phyloP scores from a whole-genome alignment of 2,888 invertebrate species.

The Chrysolina americana region DNA sequence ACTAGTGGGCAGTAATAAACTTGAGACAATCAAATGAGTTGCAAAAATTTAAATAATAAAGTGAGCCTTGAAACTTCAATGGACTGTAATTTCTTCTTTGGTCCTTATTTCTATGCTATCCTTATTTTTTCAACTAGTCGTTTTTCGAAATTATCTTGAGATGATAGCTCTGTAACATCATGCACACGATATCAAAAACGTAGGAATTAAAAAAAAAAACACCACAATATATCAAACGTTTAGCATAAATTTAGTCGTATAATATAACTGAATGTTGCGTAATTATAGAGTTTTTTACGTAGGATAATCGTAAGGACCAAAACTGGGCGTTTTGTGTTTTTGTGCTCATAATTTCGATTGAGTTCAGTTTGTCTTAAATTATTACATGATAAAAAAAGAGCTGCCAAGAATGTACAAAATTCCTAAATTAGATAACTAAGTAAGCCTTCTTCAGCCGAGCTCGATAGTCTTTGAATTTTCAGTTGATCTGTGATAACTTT shows the following conservation, averaged over 20 bases:
- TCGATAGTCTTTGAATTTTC: slow-evolving; percentile 39
- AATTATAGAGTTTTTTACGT: slow-evolving; percentile 29
- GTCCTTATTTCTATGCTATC: too few relatives aligned
- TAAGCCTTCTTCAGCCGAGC: slow-evolving; percentile 25
- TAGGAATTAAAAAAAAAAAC: slow-evolving; percentile 35
- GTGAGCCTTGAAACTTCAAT: too few relatives aligned
- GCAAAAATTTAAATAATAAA: too few relatives aligned
- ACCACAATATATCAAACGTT: slow-evolving; percentile 36
- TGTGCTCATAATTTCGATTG: slow-evolving; percentile 6
- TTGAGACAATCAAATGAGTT: background rate
- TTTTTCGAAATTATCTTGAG: background rate
- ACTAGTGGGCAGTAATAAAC: too few relatives aligned
- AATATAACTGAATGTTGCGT: slow-evolving; percentile 30
- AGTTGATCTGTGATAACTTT: slow-evolving; percentile 48
- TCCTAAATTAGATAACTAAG: slow-evolving; percentile 33
- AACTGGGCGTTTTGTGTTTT: slow-evolving; percentile 51
- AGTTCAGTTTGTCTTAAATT: background rate
- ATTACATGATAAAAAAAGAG: slow-evolving; percentile 42
- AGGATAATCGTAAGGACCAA: slow-evolving; percentile 50
- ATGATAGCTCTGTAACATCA: slow-evolving; percentile 18
- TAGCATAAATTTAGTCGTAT: slow-evolving; percentile 26
- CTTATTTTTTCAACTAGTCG: too few relatives aligned
- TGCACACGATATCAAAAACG: background rate
- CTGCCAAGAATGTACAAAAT: slow-evolving; percentile 57
- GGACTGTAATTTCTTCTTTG: too few relatives aligned